Evolutionary conservation across 2,888 invertebrate species (phyloP), one percentile per base, ranked within the genome.

Genomic region (Ophonus ardosiacus): DNA sequence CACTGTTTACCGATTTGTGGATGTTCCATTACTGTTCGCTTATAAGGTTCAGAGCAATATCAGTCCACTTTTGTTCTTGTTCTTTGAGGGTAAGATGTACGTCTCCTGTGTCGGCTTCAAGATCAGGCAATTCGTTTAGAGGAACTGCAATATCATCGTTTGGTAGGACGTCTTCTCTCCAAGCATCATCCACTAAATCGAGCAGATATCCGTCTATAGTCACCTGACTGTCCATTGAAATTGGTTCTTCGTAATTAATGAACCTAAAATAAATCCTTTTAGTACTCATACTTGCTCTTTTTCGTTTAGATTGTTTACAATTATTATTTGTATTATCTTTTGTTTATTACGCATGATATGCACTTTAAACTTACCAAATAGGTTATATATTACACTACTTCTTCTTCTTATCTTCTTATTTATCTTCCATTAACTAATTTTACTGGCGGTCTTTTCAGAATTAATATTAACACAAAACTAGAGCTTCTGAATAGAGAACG

Each of bases 101-200:
- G 92, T 98, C 98, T 21, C 97, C 97, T 88, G 96, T 96, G 91
- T 98, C 98, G 0, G 97, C 97, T 90, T 97, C 97, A 0, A 97
- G 97, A 92, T 98, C 98, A 0, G 98, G 97, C 78, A 98, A 92
- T 92, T 98, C 98, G 89, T 96, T 94, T 78, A 95, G 90, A 1
- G 98, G 98, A 6, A 98, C 98, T 81, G 92, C 90, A 88, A 97
- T 97, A 89, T 98, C 97, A 91, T 98, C 98, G 88, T 95, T 94
- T 3, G 97, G 97, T 68, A 97, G 92, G 88, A 94, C 93, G 89
- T 98, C 98, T 86, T 96, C 94, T 83, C 96, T 93, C 98, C 98
- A 98, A 88, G 95, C 94, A 89, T 97, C 96, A 90, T 98, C 98
- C 87, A 97, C 95, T 84, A 97, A 91, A 90, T 97, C 97, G 87